phyloP scores from a whole-genome alignment of 2,888 invertebrate species.

The Drosophila percnosoma region DNA sequence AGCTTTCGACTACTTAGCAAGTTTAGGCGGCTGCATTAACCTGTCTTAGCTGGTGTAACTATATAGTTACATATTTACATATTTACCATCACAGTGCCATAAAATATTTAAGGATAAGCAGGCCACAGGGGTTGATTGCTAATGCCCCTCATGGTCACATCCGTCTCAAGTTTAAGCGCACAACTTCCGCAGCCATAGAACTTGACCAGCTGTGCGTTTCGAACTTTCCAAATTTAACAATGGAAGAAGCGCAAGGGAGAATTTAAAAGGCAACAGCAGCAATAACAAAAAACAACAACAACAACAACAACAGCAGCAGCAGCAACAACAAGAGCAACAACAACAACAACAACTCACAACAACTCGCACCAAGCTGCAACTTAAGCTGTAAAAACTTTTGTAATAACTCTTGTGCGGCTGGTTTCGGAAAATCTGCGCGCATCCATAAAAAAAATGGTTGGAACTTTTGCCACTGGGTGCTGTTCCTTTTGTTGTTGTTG shows the following conservation, averaged over 20 bases:
- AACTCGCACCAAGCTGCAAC: slow-evolving; percentile 44
- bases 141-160: slow-evolving; percentile 11
- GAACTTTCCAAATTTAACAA: slow-evolving; percentile 56
- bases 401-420: slow-evolving; percentile 59
- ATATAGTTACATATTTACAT: slow-evolving; percentile 26
- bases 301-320: not conserved
- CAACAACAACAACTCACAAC: not conserved
- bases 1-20: slow-evolving; percentile 10
- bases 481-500: not conserved
- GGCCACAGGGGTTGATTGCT: slow-evolving; percentile 1
- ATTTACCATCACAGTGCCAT: slow-evolving; percentile 39
- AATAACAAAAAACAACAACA: slow-evolving; percentile 2
- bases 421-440: slow-evolving; percentile 62
- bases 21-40: slow-evolving; percentile 30
- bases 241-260: slow-evolving; percentile 33
- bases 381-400: slow-evolving; percentile 61
- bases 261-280: slow-evolving; percentile 37
- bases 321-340: not conserved
- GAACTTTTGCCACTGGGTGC: slow-evolving; percentile 28
- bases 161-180: slow-evolving; percentile 41
- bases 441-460: slow-evolving; percentile 59
- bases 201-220: slow-evolving; percentile 47
- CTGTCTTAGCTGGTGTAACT: slow-evolving; percentile 21
- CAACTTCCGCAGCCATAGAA: slow-evolving; percentile 31
- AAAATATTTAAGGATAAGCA: slow-evolving; percentile 43